These are phyloP conservation scores for Nymphicus hollandicus DNA, from an alignment of 2,113 vertebrate species.

Conservation along the genomic window DNA sequence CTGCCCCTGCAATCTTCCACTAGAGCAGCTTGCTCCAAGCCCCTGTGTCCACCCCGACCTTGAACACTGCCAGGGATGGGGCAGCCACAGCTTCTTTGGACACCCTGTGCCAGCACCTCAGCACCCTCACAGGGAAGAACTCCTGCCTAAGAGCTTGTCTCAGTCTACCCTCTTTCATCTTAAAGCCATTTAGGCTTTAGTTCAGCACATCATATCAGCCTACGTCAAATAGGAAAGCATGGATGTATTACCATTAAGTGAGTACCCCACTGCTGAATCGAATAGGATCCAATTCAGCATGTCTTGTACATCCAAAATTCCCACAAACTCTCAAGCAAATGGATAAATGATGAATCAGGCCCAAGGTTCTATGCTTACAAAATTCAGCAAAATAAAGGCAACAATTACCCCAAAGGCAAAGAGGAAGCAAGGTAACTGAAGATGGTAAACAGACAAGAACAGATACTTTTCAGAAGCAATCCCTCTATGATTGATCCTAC, in stretches of 20 bases:
- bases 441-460: not conserved
- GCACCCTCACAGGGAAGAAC: not conserved
- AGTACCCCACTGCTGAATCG: rapidly evolving
- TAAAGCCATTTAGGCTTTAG: not conserved
- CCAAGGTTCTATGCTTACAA: not conserved
- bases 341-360: not conserved
- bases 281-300: not conserved
- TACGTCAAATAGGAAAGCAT: not conserved
- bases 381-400: not conserved
- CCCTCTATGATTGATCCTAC: not conserved
- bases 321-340: not conserved
- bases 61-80: not conserved
- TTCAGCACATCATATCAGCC: rapidly evolving
- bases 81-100: not conserved
- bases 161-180: not conserved
- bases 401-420: not conserved
- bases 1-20: not conserved
- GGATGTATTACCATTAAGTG: no score
- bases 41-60: not conserved
- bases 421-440: not conserved
- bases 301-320: not conserved
- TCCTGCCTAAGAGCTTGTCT: not conserved
- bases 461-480: not conserved
- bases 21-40: not conserved
- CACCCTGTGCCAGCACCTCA: not conserved